Percentiles rank a stretch among this genome's conserved stretches.
phyloP scores from a whole-genome alignment of 2,888 invertebrate genomes.

The Malacosoma neustria region DNA sequence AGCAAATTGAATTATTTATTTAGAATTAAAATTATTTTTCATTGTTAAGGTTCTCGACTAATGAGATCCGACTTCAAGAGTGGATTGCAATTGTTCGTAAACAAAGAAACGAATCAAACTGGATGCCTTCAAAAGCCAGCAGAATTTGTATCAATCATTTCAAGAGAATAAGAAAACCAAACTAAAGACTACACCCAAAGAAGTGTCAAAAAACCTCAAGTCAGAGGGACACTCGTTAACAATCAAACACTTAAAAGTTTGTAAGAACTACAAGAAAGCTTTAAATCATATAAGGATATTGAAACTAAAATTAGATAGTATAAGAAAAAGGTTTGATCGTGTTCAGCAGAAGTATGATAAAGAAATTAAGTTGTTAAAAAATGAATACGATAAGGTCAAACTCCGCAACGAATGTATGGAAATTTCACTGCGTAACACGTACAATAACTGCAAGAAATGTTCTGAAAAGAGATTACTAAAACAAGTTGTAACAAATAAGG shows the following conservation, averaged over 20 bases:
- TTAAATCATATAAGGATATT: slow-evolving; percentile 2
- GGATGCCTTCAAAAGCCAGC: too few relatives aligned
- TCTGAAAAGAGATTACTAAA: slow-evolving; percentile 4
- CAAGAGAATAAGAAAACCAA: background rate
- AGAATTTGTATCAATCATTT: too few relatives aligned
- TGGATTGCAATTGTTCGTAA: too few relatives aligned
- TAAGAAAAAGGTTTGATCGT: slow-evolving; percentile 3
- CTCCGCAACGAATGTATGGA: slow-evolving; percentile 3
- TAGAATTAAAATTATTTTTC: too few relatives aligned
- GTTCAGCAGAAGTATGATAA: slow-evolving; percentile 1
- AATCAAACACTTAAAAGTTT: slow-evolving; percentile 1
- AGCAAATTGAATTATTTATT: too few relatives aligned
- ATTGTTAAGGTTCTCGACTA: too few relatives aligned
- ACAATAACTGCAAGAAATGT: slow-evolving; percentile 3
- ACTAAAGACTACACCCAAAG: slow-evolving; percentile 1
- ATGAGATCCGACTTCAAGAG: too few relatives aligned
- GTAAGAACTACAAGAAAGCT: slow-evolving; percentile 2
- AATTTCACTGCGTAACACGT: slow-evolving; percentile 3
- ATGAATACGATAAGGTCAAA: slow-evolving; percentile 2
- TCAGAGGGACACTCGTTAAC: slow-evolving; percentile 1
- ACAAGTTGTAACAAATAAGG: slow-evolving; percentile 2
- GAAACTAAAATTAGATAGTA: slow-evolving; percentile 1
- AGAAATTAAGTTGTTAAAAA: slow-evolving; percentile 2
- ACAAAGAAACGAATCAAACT: too few relatives aligned
- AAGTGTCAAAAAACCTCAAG: background rate